These are phyloP conservation scores for Chymomyza fuscimana DNA, from an alignment of 2,888 invertebrate genomes.

Conservation along the genomic window DNA sequence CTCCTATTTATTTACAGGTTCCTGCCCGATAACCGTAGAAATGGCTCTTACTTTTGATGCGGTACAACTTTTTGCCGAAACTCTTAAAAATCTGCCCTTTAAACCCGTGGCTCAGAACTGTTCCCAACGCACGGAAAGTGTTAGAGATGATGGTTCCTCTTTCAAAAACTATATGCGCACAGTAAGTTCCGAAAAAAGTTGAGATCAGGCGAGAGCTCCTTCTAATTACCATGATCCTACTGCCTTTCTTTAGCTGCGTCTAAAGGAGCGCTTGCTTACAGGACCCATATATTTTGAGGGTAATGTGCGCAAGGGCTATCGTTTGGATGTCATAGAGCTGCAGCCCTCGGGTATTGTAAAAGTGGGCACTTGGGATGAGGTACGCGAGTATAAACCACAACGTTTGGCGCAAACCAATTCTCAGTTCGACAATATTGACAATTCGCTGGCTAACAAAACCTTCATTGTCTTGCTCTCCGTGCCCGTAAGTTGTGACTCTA, in stretches of 20 bases:
- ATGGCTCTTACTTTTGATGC: constrained; percentile 92
- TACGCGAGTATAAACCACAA: constrained; percentile 82
- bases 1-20: constrained; percentile 51
- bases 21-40: constrained; percentile 81
- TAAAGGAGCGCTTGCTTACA: constrained; percentile 81
- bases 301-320: constrained; percentile 87
- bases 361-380: constrained; percentile 87
- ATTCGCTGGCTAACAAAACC: constrained; percentile 86
- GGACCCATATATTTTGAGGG: constrained; percentile 89
- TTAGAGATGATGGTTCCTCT: constrained; percentile 90
- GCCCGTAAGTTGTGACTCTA: constrained; percentile 80
- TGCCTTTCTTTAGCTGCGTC: constrained; percentile 50
- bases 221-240: neutral
- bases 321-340: constrained; percentile 85
- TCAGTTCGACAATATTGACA: constrained; percentile 81
- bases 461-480: constrained; percentile 86
- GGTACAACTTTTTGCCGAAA: constrained; percentile 88
- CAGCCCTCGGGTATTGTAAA: constrained; percentile 84
- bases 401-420: constrained; percentile 79
- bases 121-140: constrained; percentile 79
- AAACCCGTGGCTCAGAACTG: constrained; percentile 82
- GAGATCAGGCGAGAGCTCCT: neutral
- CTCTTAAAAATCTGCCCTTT: constrained; percentile 84
- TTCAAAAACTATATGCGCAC: constrained; percentile 87
- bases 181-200: constrained; percentile 38